Base-by-base conservation (phyloP, 2,113 vertebrate genomes). In the Cairina moschata region DNA sequence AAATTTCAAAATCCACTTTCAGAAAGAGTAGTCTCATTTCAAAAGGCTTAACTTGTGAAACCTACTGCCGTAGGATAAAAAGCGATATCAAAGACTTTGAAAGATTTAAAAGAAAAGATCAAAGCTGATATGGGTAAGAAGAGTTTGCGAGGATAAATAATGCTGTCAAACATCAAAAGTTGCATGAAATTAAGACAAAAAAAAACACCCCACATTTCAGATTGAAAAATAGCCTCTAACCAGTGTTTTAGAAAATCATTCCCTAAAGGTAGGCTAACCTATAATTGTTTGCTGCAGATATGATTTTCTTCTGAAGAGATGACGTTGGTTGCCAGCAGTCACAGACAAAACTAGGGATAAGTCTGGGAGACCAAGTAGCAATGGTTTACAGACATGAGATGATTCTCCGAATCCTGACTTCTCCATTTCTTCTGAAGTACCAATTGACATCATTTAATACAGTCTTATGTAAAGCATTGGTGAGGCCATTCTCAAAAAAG, bases 261-360 rank as follows among this genome's bases (percentile, higher is more conserved):
- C n/a, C 52, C 67, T 75, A 31, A 12, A 32, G n/a, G 42, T 3
- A 46, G 52, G n/a, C 10, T 42, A 62, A 66, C n/a, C 25, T 13
- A 5, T 8, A 18, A 21, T 5, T 18, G 26, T 21, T 36, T 56
- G 60, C 76, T 48, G 32, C 23, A 67, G 55, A n/a, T 42, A 13
- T n/a, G 9, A 1, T 28, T 48, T 56, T 44, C 63, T 72, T 58
- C 54, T 22, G 3, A 63, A 31, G 31, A 40, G 60, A 21, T 32
- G 22, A 14, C 1, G 1, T 3, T 26, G 9, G 36, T 5, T 28
- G 40, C 75, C 5, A 2, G 38, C 40, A 71, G 1, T 11, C 80
- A 31, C 63, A 38, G 8, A 38, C 23, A 79, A 50, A 48, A 16
- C 23, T 9, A 38, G 25, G 42, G 42, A 8, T 12, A 15, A 25